These are phyloP conservation scores for Chamaea fasciata DNA, from an alignment of 2,113 vertebrate species.

Conservation along the genomic window DNA sequence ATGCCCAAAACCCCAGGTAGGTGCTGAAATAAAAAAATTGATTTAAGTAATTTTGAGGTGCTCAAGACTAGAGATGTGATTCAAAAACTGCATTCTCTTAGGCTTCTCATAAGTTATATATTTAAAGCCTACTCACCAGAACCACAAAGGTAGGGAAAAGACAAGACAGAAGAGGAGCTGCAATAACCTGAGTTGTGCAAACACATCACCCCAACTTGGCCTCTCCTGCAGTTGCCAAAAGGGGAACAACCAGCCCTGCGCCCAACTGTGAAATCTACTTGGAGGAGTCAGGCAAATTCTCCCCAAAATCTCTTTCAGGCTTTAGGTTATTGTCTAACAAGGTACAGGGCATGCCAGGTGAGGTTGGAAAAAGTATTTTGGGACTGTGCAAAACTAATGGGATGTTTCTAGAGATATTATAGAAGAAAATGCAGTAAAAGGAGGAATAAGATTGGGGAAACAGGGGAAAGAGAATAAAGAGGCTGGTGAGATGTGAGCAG, in stretches of 20 bases:
- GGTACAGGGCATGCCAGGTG: not conserved
- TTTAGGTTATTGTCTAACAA: not conserved
- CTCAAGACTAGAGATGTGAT: not conserved
- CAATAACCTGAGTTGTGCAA: not conserved
- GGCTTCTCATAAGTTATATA: not conserved
- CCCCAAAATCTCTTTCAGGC: not conserved
- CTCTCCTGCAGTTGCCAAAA: not conserved
- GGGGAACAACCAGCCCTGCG: rapidly evolving
- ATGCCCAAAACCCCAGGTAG: rapidly evolving
- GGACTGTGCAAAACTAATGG: not conserved
- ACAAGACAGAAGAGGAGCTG: not conserved
- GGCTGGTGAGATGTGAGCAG: not conserved
- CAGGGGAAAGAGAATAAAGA: not conserved
- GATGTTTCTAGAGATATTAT: not conserved
- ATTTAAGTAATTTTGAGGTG: not conserved
- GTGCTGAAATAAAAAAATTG: not conserved
- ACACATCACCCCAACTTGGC: not conserved
- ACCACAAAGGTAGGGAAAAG: not conserved
- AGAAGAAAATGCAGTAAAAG: not conserved
- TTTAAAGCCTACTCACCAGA: not conserved
- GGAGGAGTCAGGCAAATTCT: not conserved
- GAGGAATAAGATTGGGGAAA: not conserved
- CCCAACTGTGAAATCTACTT: not conserved
- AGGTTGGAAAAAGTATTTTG: not conserved
- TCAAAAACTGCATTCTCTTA: not conserved